Conservation (phyloP, 1,140 invertebrate species). For the Pseudomyrmex sp. region DNA sequence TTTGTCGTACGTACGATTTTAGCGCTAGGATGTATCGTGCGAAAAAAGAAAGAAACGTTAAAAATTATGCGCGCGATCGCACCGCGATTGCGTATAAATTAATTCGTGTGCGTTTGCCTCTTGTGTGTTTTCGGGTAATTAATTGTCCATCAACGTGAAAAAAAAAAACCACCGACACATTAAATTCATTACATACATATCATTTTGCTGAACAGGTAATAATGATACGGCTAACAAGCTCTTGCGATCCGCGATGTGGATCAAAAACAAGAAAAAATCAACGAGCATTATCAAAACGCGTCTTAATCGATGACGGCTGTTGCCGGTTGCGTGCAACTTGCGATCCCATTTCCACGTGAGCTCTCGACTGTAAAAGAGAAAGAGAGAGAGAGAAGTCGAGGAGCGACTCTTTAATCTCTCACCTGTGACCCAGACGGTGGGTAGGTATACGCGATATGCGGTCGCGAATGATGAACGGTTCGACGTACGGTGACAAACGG, state of each 20-base stretch:
- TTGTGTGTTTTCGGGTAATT: neutral
- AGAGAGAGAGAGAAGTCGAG: constrained; percentile 23
- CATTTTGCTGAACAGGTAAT: too few species aligned
- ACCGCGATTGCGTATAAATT: too few species aligned
- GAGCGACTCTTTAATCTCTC: constrained; percentile 74
- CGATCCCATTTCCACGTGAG: constrained; percentile 48
- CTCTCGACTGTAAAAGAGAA: constrained; percentile 19
- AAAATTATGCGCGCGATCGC: neutral
- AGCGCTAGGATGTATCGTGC: constrained; percentile 41
- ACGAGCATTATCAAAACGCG: constrained; percentile 9
- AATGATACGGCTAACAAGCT: too few species aligned
- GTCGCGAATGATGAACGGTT: constrained; percentile 63
- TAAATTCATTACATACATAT: too few species aligned
- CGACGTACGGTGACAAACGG: constrained; percentile 3
- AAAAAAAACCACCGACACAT: too few species aligned
- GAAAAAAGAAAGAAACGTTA: neutral
- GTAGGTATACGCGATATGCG: constrained; percentile 64
- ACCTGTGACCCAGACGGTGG: constrained; percentile 73
- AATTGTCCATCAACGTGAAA: neutral
- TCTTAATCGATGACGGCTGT: constrained; percentile 18
- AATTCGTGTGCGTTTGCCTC: too few species aligned
- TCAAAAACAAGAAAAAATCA: neutral
- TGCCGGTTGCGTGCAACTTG: constrained; percentile 21
- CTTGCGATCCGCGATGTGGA: too few species aligned
- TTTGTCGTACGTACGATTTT: constrained; percentile 66